Evolutionary conservation across 2,888 invertebrate species (phyloP).

Genomic region (Acrobasis consociella): DNA sequence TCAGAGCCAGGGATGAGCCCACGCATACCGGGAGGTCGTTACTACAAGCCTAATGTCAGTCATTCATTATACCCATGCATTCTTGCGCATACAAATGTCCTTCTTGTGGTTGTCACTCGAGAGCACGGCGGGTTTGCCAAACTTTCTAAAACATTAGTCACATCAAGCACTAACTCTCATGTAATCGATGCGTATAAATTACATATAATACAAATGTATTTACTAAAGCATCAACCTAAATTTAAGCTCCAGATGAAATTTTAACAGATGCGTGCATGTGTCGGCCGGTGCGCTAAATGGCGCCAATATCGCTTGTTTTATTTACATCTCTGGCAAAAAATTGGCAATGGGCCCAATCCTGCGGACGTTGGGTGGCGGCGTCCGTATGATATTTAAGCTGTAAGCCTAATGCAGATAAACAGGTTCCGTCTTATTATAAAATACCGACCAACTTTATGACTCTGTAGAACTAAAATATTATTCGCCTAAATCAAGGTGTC

Average conservation of each 20-base stretch:
- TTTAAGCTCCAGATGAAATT: slow-evolving; percentile 50
- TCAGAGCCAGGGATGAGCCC: slow-evolving; percentile 42
- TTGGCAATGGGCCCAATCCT: slow-evolving; percentile 67
- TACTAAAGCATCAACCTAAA: slow-evolving; percentile 36
- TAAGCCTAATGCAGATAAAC: slow-evolving; percentile 56
- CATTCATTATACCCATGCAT: slow-evolving; percentile 66
- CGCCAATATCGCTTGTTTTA: slow-evolving; percentile 65
- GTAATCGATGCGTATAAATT: slow-evolving; percentile 3
- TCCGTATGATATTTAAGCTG: slow-evolving; percentile 52
- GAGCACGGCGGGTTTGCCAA: slow-evolving; percentile 32
- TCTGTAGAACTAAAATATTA: no score
- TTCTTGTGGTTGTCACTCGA: slow-evolving; percentile 43
- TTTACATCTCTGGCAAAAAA: slow-evolving; percentile 69
- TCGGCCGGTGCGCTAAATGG: slow-evolving; percentile 43
- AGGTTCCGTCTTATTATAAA: no score
- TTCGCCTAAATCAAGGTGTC: no score
- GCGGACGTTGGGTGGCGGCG: slow-evolving; percentile 42
- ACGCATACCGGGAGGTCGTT: slow-evolving; percentile 57
- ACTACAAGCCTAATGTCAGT: slow-evolving; percentile 54
- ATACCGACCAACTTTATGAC: no score
- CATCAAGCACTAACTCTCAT: slow-evolving; percentile 23
- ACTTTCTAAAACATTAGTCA: slow-evolving; percentile 54
- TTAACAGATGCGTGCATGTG: slow-evolving; percentile 45
- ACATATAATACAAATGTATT: slow-evolving; percentile 29
- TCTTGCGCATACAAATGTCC: slow-evolving; percentile 66